Base-by-base conservation (phyloP, 30 jellyfish, hydroid and myxozoan species). In the Hydractinia symbiolongicarpus region DNA sequence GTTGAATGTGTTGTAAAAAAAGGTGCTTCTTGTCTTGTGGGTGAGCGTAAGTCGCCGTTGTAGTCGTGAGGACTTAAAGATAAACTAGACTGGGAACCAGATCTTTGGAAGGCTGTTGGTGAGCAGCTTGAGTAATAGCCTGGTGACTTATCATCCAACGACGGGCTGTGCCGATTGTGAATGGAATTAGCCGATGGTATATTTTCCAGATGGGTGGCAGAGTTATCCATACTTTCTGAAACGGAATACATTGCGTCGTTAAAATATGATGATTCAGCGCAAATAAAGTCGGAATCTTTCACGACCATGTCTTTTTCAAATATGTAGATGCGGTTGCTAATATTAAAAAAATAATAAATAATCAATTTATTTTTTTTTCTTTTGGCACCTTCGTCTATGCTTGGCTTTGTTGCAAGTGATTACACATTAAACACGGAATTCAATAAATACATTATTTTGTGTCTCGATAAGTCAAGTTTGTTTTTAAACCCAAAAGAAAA, bases 41-140 rank as follows among this genome's bases (percentile, higher is more conserved):
- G 87, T 50, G 87, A 79, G 5, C 81, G 66, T 8, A 61, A n/a
- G 17, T 79, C 87, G 44, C 44, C 44, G n/a, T 58, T 30, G 16
- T 79, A 79, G 9, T 79, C 87, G 30, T 62, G 80, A 60, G 87
- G 87, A 66, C 83, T 62, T 52, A 79, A 20, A 5, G 87, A 61
- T 53, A 79, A 55, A 52, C 87, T 79, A 6, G 83, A 75, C 30
- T 75, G 83, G n/a, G 87, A 60, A n/a, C 80, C 60, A 8, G 80
- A 71, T 20, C 81, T 62, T 9, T 61, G 81, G 4, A 79, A 79
- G 6, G 40, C 81, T 19, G 51, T 66, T 61, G 79, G 69, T 40
- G 81, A 53, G 1, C 67, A 53, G 21, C 53, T 79, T 8, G 87
- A 11, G 73, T 79, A 79, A 66, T 60, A 79, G 71, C 73, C 87